phyloP scores from a whole-genome alignment of 2,113 vertebrate genomes.

The Anoura caudifer region DNA sequence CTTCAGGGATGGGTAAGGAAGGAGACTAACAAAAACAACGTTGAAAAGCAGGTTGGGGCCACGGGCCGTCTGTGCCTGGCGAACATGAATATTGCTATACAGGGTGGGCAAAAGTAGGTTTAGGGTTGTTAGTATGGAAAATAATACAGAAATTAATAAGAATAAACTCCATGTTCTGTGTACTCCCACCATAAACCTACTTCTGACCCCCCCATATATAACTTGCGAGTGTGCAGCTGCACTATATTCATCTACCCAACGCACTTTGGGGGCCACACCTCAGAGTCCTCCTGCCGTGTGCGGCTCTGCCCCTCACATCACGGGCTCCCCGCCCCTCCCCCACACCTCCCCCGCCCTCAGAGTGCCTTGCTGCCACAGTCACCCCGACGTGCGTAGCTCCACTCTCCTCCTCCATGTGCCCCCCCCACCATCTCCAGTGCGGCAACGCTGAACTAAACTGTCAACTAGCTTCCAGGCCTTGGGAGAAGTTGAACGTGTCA shows the following conservation, averaged over 20 bases:
- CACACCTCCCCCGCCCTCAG: fast-evolving
- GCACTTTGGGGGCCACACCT: background rate
- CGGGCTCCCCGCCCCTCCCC: background rate
- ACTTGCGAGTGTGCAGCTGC: background rate
- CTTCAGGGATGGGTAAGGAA: background rate
- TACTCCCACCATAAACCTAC: background rate
- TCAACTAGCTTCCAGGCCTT: background rate
- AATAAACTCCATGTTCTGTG: background rate
- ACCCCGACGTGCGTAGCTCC: background rate
- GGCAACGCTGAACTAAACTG: too few species aligned
- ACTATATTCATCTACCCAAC: background rate
- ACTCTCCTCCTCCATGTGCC: background rate
- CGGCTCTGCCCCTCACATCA: background rate
- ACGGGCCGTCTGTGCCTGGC: background rate
- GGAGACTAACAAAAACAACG: background rate
- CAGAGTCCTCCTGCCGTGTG: background rate
- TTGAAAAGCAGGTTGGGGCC: background rate
- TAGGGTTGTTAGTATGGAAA: background rate
- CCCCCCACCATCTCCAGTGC: background rate
- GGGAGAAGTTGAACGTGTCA: background rate
- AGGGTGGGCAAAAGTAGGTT: background rate
- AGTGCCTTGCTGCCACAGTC: background rate
- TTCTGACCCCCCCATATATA: background rate
- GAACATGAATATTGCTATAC: background rate
- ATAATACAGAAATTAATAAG: background rate